Base-by-base conservation (phyloP, 2,113 vertebrate species). In the Loxodonta africana region DNA sequence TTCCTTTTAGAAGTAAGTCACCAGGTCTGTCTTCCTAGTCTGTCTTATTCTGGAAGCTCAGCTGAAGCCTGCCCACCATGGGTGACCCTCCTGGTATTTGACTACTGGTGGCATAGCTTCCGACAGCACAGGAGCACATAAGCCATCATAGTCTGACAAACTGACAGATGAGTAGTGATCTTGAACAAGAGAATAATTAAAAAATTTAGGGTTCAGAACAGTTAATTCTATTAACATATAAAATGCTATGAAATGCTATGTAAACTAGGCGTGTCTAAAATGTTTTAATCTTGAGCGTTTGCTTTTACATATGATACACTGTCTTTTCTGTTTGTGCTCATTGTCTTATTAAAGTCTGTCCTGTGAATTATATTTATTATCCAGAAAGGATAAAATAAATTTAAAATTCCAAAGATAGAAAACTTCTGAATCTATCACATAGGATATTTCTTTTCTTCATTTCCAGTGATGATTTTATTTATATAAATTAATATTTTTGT, bases 151-250 rank as follows among this genome's bases (percentile, higher is more conserved):
- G 48, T 48, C 7, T 48, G 48, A 48, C 48, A 48, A 48, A 7
- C 48, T 48, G 48, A 48, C 48, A 48, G 48, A 48, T 10, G 48
- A 48, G 48, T 48, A 10, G 7, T 48, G 48, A 10, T 10, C 48
- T 48, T 48, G 48, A 48, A 48, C 10, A 10, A 48, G 4, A 48
- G 48, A 48, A 78, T 37, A 82, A 62, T n/a, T 46, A 87, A 87
- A 91, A 57, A 86, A 63, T 73, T 88, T 88, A 65, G 44, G 62
- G 44, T 88, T 92, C 51, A 92, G 26, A 83, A 84, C 53, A 63
- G 6, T 88, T 48, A 44, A 57, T 41, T 23, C 73, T 87, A 33
- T 69, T 48, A 80, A 74, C 33, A 83, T 71, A 92, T 88, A 62
- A 84, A 60, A 77, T 83, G 33, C 37, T 92, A 12, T 71, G 63